Base-by-base conservation (phyloP, 2,888 invertebrate species). In the Orthosia gothica region DNA sequence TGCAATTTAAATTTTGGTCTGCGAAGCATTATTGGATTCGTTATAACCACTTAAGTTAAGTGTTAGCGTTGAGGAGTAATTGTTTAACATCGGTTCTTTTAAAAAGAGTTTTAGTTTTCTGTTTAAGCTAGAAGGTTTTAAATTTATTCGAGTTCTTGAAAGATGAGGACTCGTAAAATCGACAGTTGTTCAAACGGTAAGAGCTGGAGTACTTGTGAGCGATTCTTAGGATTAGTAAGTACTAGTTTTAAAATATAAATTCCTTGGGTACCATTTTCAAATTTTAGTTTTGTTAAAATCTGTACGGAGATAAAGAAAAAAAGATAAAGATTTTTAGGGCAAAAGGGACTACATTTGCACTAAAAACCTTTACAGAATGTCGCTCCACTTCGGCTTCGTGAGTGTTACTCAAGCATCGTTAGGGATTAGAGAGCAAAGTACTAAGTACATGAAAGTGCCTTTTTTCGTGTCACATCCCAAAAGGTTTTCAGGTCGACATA, bases 1-100 rank as follows among this genome's bases (percentile, higher is more conserved):
- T 71, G 62, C 70, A 83, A 86, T 86, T 79, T 72, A 83, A 85
- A 81, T 86, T 73, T 59, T 2, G 18, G n/a, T 52, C 5, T 15
- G 52, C 40, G 40, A 49, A 63, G 50, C 47, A 59, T 64, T 70
- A 81, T 76, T 70, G 61, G 45, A 61, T 84, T 54, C 40, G 32
- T 50, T 58, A 76, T 64, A 65, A 76, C 67, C 54, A 64, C 18
- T 63, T 84, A 15, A 13, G 15, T 57, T 47, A 32, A 57, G 50
- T 82, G 68, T 74, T 57, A 54, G 57, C 54, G 68, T 70, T 62
- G 2, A 52, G 5, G 4, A 63, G 59, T 65, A 65, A 68, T 85
- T 61, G 40, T 50, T 69, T 59, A 52, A 73, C 54, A 40, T 70
- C 4, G 13, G 12, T 20, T 84, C 26, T 13, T 9, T 16, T 57